Evolutionary conservation across 2,797 vertebrate genomes (phyloP), one percentile per base, ranked within the genome.

Genomic region (Galago senegalensis): DNA sequence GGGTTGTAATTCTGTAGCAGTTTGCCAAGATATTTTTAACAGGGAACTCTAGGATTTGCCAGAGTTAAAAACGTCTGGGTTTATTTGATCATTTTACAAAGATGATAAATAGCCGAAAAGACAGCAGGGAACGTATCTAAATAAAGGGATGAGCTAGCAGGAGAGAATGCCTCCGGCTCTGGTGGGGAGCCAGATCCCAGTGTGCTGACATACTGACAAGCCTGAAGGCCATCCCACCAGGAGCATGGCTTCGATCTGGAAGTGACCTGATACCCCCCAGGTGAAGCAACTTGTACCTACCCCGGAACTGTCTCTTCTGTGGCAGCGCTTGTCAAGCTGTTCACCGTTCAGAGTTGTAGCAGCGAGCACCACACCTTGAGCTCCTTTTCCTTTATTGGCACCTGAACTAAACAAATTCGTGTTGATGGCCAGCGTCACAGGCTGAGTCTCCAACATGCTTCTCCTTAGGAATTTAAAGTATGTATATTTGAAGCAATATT

Each of bases 21-120:
- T 89, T 87, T 34, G 85, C 97, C 95, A 92, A 90, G 93, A 49
- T 93, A 79, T 90, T 95, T 96, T 97, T 89, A 86, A 96, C 72
- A 69, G 93, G 82, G 82, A 93, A 92, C 76, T 93, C 95, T 40
- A 89, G 96, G 75, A 67, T 91, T 88, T 94, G 91, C 95, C 91
- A 73, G 84, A 75, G 73, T 93, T 93, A 61, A 79, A 92, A 79
- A 82, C 0, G 16, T 84, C 73, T 82, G 72, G 70, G 70, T 29
- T 93, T 95, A 70, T 91, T 95, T 63, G 89, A 91, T 87, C 81
- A 76, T 70, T 93, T 96, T 63, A 63, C 18, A 79, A 89, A 93
- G 87, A 94, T 90, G 87, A 91, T 86, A 58, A 87, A 76, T 89
- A 91, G 83, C 95, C 70, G 23, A 40, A 18, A 17, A 72, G 76